Base-by-base conservation (phyloP, 2,888 invertebrate genomes). In the Leptinotarsa peninsularis region DNA sequence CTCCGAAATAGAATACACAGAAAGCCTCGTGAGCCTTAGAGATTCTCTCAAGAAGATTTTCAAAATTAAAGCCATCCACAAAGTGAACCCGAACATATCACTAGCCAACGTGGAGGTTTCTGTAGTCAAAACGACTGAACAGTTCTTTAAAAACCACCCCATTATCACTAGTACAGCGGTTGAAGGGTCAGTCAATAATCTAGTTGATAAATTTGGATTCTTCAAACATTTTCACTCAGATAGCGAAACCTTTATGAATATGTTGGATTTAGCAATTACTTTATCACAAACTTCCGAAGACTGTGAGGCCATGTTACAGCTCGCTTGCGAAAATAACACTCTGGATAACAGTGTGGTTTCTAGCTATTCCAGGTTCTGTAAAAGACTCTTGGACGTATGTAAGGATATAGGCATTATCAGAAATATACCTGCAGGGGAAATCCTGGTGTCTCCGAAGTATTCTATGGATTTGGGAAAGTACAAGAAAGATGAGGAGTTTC, bases 1-100 rank as follows among this genome's bases (percentile, higher is more conserved):
- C 69, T 90, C 90, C 0, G 93, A 94, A 87, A 91, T 94, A n/a
- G 90, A 90, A 75, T 94, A 93, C 85, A 92, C 93, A 27, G 92
- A 93, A 86, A 92, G 92, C 78, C 89, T 94, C 67, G 90, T 88
- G n/a, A 84, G 87, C 56, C 81, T 90, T 2, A 87, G 87, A 58
- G 67, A 81, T 0, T 81, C 84, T 43, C 78, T 84, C 14, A 81
- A 85, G 15, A 84, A 83, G 69, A 87, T 88, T 66, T 85, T 85
- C n/a, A 85, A 86, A 60, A 78, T 88, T 0, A 86, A 87, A 68
- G 82, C 85, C 0, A 85, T 87, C 2, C 82, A 81, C 60, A 88
- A 88, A 77, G 88, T 87, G 70, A 87, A 86, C 58, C 76, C 80
- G 10, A 77, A 79, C 58, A 70, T 79, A 67, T 73, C 78, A 1